Conservation (phyloP, 2,888 invertebrate species). For the Plebejus argus region DNA sequence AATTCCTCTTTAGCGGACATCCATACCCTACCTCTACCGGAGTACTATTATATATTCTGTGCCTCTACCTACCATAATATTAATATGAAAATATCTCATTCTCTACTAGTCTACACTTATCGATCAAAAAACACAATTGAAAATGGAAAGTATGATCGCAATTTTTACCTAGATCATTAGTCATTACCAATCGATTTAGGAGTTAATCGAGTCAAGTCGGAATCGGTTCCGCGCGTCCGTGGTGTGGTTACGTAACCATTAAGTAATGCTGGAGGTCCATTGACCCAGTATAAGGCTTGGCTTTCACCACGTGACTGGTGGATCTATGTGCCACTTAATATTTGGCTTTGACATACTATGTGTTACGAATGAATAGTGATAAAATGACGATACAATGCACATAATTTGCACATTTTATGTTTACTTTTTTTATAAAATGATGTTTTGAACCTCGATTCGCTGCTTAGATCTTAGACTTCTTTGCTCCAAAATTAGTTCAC, state of each 20-base stretch:
- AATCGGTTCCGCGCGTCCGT: neutral
- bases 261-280: slow-evolving; percentile 12
- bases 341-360: neutral
- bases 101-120: neutral
- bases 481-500: too few relatives aligned
- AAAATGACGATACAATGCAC: too few relatives aligned
- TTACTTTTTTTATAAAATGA: too few relatives aligned
- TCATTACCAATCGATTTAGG: slow-evolving; percentile 3
- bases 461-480: too few relatives aligned
- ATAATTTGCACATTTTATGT: too few relatives aligned
- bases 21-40: too few relatives aligned
- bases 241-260: neutral
- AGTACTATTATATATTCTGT: too few relatives aligned
- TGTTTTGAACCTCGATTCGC: too few relatives aligned
- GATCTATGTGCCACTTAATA: slow-evolving; percentile 6
- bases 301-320: neutral
- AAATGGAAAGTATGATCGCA: neutral
- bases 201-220: neutral
- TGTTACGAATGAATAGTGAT: too few relatives aligned
- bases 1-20: neutral
- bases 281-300: slow-evolving; percentile 4
- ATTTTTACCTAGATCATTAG: neutral
- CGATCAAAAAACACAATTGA: neutral
- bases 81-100: neutral
- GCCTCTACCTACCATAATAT: too few relatives aligned